Percentiles rank a stretch among this genome's conserved stretches.
Evolutionary conservation across 2,888 invertebrate species (phyloP).

Genomic region (Xiphydria camelus): DNA sequence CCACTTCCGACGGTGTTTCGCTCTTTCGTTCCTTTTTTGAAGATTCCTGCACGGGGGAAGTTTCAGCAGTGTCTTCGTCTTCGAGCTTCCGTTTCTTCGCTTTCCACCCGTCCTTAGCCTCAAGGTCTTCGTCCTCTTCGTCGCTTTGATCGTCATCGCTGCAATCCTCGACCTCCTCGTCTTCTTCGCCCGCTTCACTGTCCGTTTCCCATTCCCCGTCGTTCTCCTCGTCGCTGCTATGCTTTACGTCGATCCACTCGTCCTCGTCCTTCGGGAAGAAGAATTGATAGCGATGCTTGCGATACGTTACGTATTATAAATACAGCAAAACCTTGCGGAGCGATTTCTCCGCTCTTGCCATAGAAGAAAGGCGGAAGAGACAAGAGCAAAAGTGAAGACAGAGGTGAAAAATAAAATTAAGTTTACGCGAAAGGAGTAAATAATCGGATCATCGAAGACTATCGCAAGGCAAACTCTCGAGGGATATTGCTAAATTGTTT

Average conservation of each 20-base stretch:
- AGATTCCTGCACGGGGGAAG: too few relatives aligned
- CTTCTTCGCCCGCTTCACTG: constrained; percentile 40
- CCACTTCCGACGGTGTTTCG: constrained; percentile 15
- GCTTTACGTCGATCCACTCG: constrained; percentile 62
- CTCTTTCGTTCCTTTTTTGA: too few relatives aligned
- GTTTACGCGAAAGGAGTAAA: too few relatives aligned
- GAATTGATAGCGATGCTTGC: constrained; percentile 8
- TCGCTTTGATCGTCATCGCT: constrained; percentile 61
- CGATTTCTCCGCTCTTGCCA: too few relatives aligned
- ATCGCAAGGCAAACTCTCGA: too few relatives aligned
- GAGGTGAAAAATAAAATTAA: too few relatives aligned
- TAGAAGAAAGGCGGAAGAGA: too few relatives aligned
- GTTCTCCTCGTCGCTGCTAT: constrained; percentile 60
- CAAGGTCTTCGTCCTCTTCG: constrained; percentile 32
- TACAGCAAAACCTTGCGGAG: too few relatives aligned
- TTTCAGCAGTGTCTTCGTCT: constrained; percentile 23
- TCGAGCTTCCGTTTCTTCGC: constrained; percentile 35
- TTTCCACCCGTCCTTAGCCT: constrained; percentile 29
- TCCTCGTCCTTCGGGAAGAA: constrained; percentile 52
- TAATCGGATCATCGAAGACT: too few relatives aligned
- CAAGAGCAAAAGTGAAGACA: constrained; percentile 5
- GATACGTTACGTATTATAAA: too few relatives aligned
- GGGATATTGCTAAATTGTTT: too few relatives aligned
- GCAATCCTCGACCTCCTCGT: constrained; percentile 65
- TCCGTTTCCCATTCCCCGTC: constrained; percentile 61